Conservation (phyloP, 2,113 vertebrate genomes). For the Forbesichthys papilliferus region DNA sequence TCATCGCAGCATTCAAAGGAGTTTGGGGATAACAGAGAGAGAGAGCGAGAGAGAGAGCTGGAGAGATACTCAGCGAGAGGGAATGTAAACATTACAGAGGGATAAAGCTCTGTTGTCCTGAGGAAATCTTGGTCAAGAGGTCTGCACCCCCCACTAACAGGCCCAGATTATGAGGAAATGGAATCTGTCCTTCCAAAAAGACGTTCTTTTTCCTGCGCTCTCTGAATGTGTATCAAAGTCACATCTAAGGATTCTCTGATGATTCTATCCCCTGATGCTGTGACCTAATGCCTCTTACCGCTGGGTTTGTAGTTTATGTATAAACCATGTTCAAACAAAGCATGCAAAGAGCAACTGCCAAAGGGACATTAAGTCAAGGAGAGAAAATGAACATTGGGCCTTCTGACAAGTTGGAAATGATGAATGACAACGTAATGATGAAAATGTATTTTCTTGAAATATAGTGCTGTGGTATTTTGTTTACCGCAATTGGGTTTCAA, state of each 20-base stretch:
- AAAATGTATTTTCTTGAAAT: background rate
- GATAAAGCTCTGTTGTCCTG: slow-evolving; percentile 54
- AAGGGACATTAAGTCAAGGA: slow-evolving; percentile 37
- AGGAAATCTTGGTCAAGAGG: slow-evolving; percentile 57
- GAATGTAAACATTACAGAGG: slow-evolving; percentile 69
- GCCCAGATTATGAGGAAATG: slow-evolving; percentile 51
- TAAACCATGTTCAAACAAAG: slow-evolving; percentile 46
- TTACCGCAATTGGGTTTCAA: slow-evolving; percentile 5
- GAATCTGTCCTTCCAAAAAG: slow-evolving; percentile 41
- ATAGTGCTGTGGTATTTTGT: background rate
- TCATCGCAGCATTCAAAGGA: slow-evolving; percentile 59
- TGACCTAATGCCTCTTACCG: slow-evolving; percentile 46
- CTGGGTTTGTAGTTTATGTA: slow-evolving; percentile 41
- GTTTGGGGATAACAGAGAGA: background rate
- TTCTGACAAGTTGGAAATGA: slow-evolving; percentile 20
- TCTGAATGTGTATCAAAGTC: slow-evolving; percentile 58
- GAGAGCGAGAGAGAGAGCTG: background rate
- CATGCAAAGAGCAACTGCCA: slow-evolving; percentile 21
- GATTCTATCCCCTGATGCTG: slow-evolving; percentile 25
- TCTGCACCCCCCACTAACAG: slow-evolving; percentile 49
- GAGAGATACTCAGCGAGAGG: slow-evolving; percentile 21
- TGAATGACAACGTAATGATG: slow-evolving; percentile 28
- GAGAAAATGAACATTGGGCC: slow-evolving; percentile 10
- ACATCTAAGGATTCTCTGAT: slow-evolving; percentile 39
- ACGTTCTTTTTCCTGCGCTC: slow-evolving; percentile 51